phyloP scores from a whole-genome alignment of 2,888 invertebrate species.

The Drosophila nigricruria region DNA sequence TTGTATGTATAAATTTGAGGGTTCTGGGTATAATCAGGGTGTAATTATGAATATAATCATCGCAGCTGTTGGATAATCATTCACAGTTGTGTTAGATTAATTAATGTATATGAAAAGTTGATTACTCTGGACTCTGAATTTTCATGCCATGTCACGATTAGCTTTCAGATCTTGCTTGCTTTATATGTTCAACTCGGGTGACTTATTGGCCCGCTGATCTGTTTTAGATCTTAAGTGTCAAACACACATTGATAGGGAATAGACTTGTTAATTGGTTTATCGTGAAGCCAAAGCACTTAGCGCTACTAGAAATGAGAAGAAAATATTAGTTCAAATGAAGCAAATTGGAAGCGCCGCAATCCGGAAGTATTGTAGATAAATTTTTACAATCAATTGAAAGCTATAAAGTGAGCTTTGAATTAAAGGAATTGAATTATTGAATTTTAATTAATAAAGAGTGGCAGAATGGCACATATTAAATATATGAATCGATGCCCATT shows the following conservation, averaged over 20 bases:
- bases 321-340: constrained; percentile 1
- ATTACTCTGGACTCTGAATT: constrained; percentile 18
- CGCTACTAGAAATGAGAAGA: constrained; percentile 8
- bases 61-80: constrained; percentile 16
- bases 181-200: not conserved
- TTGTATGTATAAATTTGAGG: constrained; percentile 11
- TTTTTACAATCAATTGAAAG: constrained; percentile 3
- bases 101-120: constrained; percentile 10
- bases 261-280: constrained; percentile 53
- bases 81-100: constrained; percentile 1
- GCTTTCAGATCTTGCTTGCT: constrained; percentile 8
- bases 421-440: too few species aligned
- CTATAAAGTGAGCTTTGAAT: not conserved
- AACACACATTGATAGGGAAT: constrained; percentile 5
- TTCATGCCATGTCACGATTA: constrained; percentile 14
- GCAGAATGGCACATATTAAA: too few species aligned
- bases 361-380: constrained; percentile 23
- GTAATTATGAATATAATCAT: constrained; percentile 39
- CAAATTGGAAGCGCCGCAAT: not conserved
- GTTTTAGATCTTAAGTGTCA: constrained; percentile 6
- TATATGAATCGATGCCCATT: not conserved
- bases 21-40: constrained; percentile 32
- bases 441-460: too few species aligned
- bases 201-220: not conserved
- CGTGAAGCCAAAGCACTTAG: constrained; percentile 7